phyloP scores from a whole-genome alignment of 2,797 vertebrate genomes.

The Chloroceryle inda region DNA sequence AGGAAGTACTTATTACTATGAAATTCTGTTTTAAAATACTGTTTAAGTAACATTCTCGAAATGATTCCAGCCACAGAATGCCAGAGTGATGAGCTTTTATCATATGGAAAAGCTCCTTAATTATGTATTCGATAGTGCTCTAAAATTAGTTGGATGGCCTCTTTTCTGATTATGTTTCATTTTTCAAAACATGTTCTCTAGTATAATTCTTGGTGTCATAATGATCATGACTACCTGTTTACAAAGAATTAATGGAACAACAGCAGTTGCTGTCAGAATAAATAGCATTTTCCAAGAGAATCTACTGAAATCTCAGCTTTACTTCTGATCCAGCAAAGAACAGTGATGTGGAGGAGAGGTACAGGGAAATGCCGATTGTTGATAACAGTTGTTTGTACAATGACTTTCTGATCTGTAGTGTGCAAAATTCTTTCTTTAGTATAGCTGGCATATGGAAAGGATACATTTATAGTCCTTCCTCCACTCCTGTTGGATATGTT shows the following conservation, averaged over 20 bases:
- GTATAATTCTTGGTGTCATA: background rate
- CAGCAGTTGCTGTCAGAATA: background rate
- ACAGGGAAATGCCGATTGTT: background rate
- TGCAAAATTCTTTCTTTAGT: background rate
- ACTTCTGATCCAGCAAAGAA: background rate
- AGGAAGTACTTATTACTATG: conserved; percentile 20
- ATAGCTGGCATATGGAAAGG: background rate
- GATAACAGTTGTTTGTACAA: background rate
- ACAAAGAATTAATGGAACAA: background rate
- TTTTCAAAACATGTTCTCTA: conserved; percentile 20
- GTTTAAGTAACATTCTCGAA: conserved; percentile 24
- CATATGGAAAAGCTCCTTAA: conserved; percentile 36
- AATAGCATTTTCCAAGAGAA: background rate
- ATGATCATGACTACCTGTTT: background rate
- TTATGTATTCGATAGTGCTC: conserved; percentile 25
- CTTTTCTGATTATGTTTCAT: background rate
- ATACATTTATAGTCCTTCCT: background rate
- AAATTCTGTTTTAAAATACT: background rate
- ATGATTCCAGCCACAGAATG: background rate
- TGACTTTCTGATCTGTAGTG: background rate
- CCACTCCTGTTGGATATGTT: background rate
- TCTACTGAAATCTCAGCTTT: background rate
- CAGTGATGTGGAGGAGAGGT: background rate
- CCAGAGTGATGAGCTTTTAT: conserved; percentile 49
- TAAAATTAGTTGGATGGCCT: conserved; percentile 43